Percentiles rank a stretch among this genome's conserved stretches.
phyloP scores from a whole-genome alignment of 1,140 invertebrate genomes.

The Euschistus heros region DNA sequence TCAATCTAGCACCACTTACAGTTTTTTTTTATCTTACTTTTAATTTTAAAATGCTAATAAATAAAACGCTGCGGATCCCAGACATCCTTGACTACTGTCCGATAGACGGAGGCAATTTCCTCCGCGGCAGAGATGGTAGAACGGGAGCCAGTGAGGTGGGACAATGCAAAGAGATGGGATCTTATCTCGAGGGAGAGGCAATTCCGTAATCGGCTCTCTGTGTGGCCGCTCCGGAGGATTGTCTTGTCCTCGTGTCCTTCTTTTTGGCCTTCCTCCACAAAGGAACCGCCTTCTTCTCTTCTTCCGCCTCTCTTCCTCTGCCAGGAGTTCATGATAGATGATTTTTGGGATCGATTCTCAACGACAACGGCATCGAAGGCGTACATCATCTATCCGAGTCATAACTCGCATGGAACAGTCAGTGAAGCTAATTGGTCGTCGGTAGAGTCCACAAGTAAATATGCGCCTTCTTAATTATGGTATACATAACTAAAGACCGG shows the following conservation, averaged over 20 bases:
- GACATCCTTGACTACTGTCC: not conserved
- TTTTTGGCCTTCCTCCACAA: not conserved
- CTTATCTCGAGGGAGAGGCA: not conserved
- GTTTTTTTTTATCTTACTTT: too few relatives aligned
- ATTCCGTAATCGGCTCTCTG: constrained; percentile 11
- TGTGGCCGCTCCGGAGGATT: constrained; percentile 5
- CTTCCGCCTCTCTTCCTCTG: not conserved
- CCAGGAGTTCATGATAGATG: not conserved
- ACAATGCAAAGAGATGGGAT: constrained; percentile 9
- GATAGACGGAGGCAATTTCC: too few relatives aligned
- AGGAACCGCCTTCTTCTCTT: not conserved
- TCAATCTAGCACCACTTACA: too few relatives aligned
- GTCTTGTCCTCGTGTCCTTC: not conserved
- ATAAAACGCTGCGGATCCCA: not conserved
- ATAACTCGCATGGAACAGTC: too few relatives aligned
- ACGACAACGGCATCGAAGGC: too few relatives aligned
- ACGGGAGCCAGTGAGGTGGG: not conserved
- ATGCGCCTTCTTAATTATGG: too few relatives aligned
- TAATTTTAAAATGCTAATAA: too few relatives aligned
- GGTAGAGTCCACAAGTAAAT: too few relatives aligned
- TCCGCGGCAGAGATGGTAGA: not conserved
- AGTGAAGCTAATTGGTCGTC: too few relatives aligned
- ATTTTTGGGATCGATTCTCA: too few relatives aligned
- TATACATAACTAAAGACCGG: too few relatives aligned
- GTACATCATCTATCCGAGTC: too few relatives aligned